A percentile compares a stretch with the other conserved stretches of the same genome.
Evolutionary conservation across 2,113 vertebrate species (phyloP).

Genomic region (Mesoclemmys tuberculata): DNA sequence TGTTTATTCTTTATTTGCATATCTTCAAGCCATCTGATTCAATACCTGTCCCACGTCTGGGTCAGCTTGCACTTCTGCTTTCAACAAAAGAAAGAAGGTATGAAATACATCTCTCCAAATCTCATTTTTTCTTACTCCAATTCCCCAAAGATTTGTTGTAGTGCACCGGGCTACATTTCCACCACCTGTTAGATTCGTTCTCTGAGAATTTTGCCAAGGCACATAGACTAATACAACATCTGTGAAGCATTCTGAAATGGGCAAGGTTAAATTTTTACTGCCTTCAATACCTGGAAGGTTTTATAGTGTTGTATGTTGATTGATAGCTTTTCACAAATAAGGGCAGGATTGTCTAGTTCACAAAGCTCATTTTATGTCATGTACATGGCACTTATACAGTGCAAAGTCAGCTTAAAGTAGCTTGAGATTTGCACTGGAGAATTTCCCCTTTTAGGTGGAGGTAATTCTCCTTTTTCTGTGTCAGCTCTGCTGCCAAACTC

Average conservation of each 20-base stretch:
- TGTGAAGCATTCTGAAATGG: not conserved
- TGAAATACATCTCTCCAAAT: not conserved
- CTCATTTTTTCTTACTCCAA: not conserved
- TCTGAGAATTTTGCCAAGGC: not conserved
- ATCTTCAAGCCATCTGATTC: not conserved
- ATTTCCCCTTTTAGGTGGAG: not conserved
- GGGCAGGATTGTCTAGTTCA: not conserved
- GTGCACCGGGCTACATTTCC: not conserved
- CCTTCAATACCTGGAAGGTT: not conserved
- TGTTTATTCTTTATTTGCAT: not conserved
- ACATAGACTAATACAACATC: not conserved
- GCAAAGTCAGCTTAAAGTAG: not conserved
- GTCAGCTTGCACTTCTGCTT: not conserved
- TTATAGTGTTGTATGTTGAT: not conserved
- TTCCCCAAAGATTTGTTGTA: not conserved
- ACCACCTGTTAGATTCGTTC: not conserved
- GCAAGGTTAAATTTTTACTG: not conserved
- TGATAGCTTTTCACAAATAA: not conserved
- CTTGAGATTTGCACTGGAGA: not conserved
- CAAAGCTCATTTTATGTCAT: not conserved
- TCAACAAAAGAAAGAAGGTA: not conserved
- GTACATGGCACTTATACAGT: not conserved
- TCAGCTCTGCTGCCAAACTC: not conserved
- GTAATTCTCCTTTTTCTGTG: not conserved
- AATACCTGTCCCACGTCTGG: not conserved